Percentiles rank a stretch among this genome's conserved stretches.
Evolutionary conservation across 2,797 vertebrate genomes (phyloP).

Genomic region (Hylomyscus alleni): DNA sequence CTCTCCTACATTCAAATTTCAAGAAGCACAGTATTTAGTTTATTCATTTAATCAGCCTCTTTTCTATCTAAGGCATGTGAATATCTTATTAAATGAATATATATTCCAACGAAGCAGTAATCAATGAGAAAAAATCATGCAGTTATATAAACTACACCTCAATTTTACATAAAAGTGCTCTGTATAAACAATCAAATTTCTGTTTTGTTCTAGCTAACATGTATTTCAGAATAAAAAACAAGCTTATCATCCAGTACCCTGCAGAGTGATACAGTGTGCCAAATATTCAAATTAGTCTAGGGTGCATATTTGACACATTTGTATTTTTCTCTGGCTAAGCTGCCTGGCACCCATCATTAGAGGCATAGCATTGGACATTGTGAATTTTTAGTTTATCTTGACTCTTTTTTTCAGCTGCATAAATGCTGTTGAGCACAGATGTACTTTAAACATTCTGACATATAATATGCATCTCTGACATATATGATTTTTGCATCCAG

Average conservation of each 20-base stretch:
- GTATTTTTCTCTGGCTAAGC: slow-evolving; percentile 11
- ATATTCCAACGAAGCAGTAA: background rate
- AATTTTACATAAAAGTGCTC: slow-evolving; percentile 1
- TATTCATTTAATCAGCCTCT: background rate
- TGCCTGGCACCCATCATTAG: background rate
- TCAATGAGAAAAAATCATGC: background rate
- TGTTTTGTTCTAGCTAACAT: background rate
- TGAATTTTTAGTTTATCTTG: slow-evolving; percentile 39
- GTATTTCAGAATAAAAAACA: background rate
- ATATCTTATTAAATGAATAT: background rate
- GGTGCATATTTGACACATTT: background rate
- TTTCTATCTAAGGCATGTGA: background rate
- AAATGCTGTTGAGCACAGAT: slow-evolving; percentile 79
- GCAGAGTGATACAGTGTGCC: background rate
- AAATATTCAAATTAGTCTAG: slow-evolving; percentile 17
- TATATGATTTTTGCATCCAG: slow-evolving; percentile 81
- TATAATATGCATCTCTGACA: slow-evolving; percentile 77
- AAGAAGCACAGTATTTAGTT: background rate
- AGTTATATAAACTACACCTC: background rate
- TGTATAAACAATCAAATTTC: slow-evolving; percentile 41
- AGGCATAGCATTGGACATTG: slow-evolving; percentile 44
- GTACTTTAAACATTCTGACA: slow-evolving; percentile 77
- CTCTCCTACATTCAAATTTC: background rate
- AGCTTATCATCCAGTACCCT: background rate
- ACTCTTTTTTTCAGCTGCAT: slow-evolving; percentile 71